phyloP scores from a whole-genome alignment of 1,140 invertebrate species.

The Cryptotermes secundus region DNA sequence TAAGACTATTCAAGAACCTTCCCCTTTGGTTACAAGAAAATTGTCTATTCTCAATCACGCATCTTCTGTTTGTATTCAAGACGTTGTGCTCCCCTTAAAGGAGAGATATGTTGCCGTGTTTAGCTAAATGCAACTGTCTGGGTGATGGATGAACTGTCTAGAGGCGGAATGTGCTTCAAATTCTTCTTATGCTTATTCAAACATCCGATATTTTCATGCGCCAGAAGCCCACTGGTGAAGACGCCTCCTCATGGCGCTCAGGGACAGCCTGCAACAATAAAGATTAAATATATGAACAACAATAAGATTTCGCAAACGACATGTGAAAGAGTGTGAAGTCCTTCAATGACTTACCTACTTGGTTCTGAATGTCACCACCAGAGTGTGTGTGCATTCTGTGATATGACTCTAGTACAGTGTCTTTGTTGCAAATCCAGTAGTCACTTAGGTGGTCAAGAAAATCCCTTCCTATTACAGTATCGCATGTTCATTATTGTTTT shows the following conservation, averaged over 20 bases:
- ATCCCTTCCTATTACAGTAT: too few species aligned
- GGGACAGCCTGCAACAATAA: neutral
- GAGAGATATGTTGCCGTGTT: neutral
- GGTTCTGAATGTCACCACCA: too few species aligned
- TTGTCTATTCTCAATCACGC: neutral
- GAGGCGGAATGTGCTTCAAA: neutral
- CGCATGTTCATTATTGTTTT: too few species aligned
- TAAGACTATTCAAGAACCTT: neutral
- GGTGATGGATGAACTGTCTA: neutral
- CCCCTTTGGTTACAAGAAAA: neutral
- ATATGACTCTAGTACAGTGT: too few species aligned
- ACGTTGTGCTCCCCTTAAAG: neutral
- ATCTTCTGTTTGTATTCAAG: neutral
- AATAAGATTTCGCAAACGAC: neutral
- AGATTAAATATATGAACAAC: neutral
- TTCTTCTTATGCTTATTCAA: neutral
- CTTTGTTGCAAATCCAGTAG: too few species aligned
- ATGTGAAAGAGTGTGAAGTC: too few species aligned
- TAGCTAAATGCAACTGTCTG: conserved; percentile 5
- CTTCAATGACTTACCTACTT: too few species aligned
- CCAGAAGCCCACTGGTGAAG: neutral
- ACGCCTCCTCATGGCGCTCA: neutral
- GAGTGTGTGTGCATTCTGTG: too few species aligned
- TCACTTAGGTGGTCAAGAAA: too few species aligned
- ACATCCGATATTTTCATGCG: neutral